Base-by-base conservation (phyloP, 2,113 vertebrate genomes). In the Thunnus thynnus region DNA sequence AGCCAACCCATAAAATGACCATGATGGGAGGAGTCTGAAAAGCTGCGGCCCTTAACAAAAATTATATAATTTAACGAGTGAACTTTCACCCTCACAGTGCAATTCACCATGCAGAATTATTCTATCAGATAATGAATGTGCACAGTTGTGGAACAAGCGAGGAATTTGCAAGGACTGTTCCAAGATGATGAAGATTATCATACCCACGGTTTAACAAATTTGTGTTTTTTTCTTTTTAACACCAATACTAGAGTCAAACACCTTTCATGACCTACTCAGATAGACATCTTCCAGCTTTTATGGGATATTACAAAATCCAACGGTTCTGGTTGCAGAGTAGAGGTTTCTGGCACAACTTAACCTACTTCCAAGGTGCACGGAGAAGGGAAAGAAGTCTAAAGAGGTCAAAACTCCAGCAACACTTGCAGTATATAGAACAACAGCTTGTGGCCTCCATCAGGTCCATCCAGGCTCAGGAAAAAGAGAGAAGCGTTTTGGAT, bases 71-170 rank as follows among this genome's bases (percentile, higher is more conserved):
- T 52, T 27, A 27, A 27, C 22, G 55, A 55, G 18, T 48, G 44
- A 68, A 47, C 54, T 57, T 55, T 74, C 17, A 77, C n/a, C 46
- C 22, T 22, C 22, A 22, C 22, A 22, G 22, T 22, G 22, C 22
- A 22, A 22, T 22, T 22, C 22, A 22, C 22, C 16, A 66, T 20
- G 46, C 46, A 60, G 16, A 69, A 14, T 5, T 47, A 17, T 1
- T 47, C 22, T 44, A 25, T 46, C 13, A 62, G 12, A 32, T 44
- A 51, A 52, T 27, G 2, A 55, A 18, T 52, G 3, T 54, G 12
- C 27, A 8, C 10, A 57, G n/a, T 55, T 72, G 20, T 47, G 20
- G 60, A 52, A 54, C 48, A 78, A 13, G 4, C 7, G 69, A 69
- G 6, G 20, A 20, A 20, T 20, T 20, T 20, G 20, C 20, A 20